phyloP scores from a whole-genome alignment of 1,140 invertebrate genomes.

The Bombus pascuorum region DNA sequence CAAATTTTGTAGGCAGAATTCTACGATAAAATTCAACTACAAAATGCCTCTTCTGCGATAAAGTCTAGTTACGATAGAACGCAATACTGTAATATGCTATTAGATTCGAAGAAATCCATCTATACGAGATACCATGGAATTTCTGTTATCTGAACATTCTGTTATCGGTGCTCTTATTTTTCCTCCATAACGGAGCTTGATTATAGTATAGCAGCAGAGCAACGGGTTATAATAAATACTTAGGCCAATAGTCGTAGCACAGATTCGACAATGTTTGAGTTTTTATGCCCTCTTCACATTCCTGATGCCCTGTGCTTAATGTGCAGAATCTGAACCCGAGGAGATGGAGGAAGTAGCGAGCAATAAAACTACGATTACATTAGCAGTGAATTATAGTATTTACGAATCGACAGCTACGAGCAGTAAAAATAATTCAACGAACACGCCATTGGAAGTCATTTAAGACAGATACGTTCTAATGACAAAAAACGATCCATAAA shows the following conservation, averaged over 20 bases:
- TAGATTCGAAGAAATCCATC: neutral
- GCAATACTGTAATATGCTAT: neutral
- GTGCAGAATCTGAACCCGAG: neutral
- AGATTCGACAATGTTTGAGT: neutral
- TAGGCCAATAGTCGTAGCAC: neutral
- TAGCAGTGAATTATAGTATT: neutral
- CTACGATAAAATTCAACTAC: neutral
- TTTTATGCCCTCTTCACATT: slow-evolving; percentile 2
- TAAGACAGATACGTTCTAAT: slow-evolving; percentile 1
- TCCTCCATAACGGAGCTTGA: neutral
- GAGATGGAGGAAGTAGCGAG: neutral
- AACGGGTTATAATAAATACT: neutral
- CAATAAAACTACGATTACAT: slow-evolving; percentile 16
- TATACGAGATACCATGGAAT: neutral
- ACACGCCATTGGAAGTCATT: neutral
- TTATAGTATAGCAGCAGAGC: neutral
- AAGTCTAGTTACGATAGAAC: neutral
- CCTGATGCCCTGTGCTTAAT: neutral
- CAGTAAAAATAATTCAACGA: neutral
- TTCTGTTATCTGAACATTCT: slow-evolving; percentile 11
- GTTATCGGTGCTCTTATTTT: slow-evolving; percentile 14
- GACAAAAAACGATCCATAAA: neutral
- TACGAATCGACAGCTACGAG: neutral
- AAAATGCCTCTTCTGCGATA: neutral
- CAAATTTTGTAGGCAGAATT: neutral